These are phyloP conservation scores for Pissodes strobi DNA, from an alignment of 1,140 invertebrate genomes.

Conservation along the genomic window DNA sequence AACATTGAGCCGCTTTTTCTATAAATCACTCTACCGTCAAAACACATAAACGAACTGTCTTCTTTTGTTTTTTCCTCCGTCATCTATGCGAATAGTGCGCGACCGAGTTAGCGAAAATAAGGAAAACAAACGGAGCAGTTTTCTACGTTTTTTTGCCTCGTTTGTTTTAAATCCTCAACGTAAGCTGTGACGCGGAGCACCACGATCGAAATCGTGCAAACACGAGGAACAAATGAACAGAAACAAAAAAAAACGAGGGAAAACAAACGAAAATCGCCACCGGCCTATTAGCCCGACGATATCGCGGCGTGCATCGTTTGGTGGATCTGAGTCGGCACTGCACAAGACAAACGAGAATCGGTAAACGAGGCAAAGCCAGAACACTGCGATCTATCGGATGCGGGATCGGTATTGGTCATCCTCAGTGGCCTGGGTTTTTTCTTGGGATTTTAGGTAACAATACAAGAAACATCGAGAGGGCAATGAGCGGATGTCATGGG, in stretches of 20 bases:
- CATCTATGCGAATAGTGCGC: too few species aligned
- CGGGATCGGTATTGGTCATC: slow-evolving; percentile 22
- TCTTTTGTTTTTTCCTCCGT: neutral
- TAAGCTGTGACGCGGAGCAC: neutral
- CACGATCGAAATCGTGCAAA: neutral
- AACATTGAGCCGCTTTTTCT: slow-evolving; percentile 1
- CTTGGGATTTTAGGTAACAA: neutral
- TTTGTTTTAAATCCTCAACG: neutral
- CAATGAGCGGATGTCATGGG: neutral
- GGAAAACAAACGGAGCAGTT: neutral
- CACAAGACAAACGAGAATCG: slow-evolving; percentile 23
- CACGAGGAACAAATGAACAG: neutral
- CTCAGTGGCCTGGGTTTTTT: slow-evolving; percentile 3
- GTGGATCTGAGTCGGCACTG: slow-evolving; percentile 17
- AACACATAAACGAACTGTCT: neutral
- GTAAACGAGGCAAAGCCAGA: neutral
- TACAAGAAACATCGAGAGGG: neutral
- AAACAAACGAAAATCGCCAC: slow-evolving; percentile 26
- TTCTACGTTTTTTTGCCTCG: neutral
- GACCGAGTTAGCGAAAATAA: too few species aligned
- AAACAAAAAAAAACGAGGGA: slow-evolving; percentile 4
- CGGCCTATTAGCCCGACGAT: slow-evolving; percentile 19
- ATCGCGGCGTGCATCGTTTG: slow-evolving; percentile 17
- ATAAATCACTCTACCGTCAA: slow-evolving; percentile 5
- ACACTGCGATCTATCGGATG: slow-evolving; percentile 6